Evolutionary conservation across 2,888 invertebrate species (phyloP).

Genomic region (Fragum fragum): DNA sequence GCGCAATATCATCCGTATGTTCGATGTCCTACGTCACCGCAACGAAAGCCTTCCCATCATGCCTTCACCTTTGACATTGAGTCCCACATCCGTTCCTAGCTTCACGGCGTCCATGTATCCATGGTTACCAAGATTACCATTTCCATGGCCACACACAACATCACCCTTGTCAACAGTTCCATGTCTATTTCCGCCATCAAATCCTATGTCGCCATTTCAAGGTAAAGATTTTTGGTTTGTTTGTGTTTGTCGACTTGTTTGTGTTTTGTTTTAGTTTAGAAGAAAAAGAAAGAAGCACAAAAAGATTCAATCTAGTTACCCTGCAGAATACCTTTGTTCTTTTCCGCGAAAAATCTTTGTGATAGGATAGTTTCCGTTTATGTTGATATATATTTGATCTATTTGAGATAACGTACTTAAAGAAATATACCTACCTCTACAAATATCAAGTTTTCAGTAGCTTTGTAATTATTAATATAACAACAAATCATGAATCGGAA

Average conservation of each 20-base stretch:
- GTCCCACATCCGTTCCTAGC: slow-evolving; percentile 67
- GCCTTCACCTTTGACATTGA: slow-evolving; percentile 61
- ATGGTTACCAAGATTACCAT: slow-evolving; percentile 74
- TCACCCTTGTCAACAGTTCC: slow-evolving; percentile 60
- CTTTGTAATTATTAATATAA: too few species aligned
- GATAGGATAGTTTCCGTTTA: too few species aligned
- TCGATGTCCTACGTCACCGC: slow-evolving; percentile 74
- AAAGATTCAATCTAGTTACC: too few species aligned
- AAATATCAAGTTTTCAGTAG: too few species aligned
- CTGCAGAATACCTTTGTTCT: too few species aligned
- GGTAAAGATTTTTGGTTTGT: slow-evolving; percentile 1
- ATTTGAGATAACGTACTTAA: too few species aligned
- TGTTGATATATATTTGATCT: too few species aligned
- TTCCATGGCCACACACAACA: slow-evolving; percentile 64
- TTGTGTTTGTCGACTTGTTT: neutral
- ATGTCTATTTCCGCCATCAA: slow-evolving; percentile 45
- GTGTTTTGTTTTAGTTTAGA: too few species aligned
- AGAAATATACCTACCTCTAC: too few species aligned
- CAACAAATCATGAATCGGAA: too few species aligned
- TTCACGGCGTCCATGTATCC: slow-evolving; percentile 73
- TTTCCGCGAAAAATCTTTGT: too few species aligned
- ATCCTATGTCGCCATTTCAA: slow-evolving; percentile 26
- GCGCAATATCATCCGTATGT: slow-evolving; percentile 77
- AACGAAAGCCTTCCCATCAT: slow-evolving; percentile 60
- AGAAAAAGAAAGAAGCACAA: too few species aligned